phyloP scores from a whole-genome alignment of 2,888 invertebrate genomes.

The Cryptosula pallasiana region DNA sequence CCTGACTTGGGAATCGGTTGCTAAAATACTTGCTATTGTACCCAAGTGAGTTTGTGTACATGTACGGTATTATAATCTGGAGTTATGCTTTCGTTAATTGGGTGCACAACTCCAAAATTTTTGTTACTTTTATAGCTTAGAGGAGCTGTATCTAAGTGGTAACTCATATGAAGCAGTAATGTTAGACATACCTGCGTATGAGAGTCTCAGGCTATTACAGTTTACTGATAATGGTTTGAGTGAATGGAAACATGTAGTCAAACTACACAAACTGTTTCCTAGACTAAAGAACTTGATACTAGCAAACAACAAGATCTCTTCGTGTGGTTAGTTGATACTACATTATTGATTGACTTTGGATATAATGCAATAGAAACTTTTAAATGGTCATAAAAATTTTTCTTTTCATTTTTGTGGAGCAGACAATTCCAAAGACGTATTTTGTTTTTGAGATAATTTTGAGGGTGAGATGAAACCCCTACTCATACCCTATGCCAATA shows the following conservation, averaged over 20 bases:
- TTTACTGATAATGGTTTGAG: slow-evolving; percentile 82
- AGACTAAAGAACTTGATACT: slow-evolving; percentile 1
- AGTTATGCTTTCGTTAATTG: too few species aligned
- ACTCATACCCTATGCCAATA: too few species aligned
- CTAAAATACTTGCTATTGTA: slow-evolving; percentile 61
- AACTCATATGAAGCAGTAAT: slow-evolving; percentile 62
- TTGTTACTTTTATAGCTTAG: too few species aligned
- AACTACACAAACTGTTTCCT: background rate
- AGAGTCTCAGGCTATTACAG: slow-evolving; percentile 70
- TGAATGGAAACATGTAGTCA: slow-evolving; percentile 60
- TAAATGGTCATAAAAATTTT: too few species aligned
- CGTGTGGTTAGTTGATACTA: slow-evolving; percentile 3
- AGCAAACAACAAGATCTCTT: background rate
- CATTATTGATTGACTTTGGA: background rate
- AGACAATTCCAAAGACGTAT: too few species aligned
- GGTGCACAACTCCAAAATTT: too few species aligned
- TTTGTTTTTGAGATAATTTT: too few species aligned
- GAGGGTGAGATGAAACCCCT: too few species aligned
- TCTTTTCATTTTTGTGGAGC: too few species aligned
- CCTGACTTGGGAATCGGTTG: slow-evolving; percentile 77
- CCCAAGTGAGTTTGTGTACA: slow-evolving; percentile 43
- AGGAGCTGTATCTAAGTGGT: slow-evolving; percentile 86
- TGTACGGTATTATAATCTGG: too few species aligned
- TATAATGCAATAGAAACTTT: too few species aligned
- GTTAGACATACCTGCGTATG: slow-evolving; percentile 57